Evolutionary conservation across 2,797 vertebrate genomes (phyloP).

Genomic region (Thamnophis elegans): DNA sequence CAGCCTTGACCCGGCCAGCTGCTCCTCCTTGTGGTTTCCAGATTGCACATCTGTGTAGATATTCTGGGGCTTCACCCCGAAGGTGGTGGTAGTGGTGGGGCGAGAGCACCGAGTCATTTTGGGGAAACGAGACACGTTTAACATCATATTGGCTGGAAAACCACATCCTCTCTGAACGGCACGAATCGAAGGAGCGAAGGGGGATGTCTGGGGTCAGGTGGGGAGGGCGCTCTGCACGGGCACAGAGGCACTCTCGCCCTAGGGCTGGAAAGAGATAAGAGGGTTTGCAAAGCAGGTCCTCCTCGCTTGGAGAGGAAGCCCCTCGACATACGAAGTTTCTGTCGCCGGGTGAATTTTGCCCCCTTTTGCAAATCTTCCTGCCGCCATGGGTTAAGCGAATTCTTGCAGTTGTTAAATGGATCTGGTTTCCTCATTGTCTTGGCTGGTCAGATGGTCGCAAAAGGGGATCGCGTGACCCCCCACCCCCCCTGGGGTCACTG

Average conservation of each 20-base stretch:
- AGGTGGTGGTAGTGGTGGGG: neutral
- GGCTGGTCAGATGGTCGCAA: neutral
- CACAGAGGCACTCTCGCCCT: neutral
- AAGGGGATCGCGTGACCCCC: neutral
- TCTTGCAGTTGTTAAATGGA: neutral
- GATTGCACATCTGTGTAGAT: neutral
- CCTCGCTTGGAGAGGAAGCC: neutral
- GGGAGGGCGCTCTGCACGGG: fast-evolving
- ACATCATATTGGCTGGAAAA: neutral
- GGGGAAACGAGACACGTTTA: neutral
- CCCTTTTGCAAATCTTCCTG: neutral
- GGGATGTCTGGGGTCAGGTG: neutral
- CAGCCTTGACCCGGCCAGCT: conserved; percentile 20
- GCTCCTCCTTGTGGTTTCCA: conserved; percentile 25
- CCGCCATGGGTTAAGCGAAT: neutral
- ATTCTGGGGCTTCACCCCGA: fast-evolving
- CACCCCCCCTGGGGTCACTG: no score
- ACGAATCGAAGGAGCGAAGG: neutral
- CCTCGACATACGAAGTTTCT: neutral
- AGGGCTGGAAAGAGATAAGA: neutral
- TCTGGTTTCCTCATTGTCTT: no score
- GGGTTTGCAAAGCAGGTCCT: neutral
- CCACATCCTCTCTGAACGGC: neutral
- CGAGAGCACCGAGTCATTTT: neutral
- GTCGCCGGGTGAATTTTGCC: neutral